Conservation (phyloP, 2,888 invertebrate species). For the Campoplex nolae region DNA sequence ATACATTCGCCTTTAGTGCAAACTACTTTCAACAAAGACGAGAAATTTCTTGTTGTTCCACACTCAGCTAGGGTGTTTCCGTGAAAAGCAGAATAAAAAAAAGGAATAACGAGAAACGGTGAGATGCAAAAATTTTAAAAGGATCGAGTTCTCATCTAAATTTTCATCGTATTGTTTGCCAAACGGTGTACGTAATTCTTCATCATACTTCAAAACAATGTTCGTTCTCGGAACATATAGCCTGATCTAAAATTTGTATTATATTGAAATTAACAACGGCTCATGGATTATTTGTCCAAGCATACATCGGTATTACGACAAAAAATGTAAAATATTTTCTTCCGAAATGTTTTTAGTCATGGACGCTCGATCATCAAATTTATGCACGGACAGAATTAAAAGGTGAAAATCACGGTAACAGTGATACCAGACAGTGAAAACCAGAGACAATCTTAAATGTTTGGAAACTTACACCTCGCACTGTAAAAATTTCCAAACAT, state of each 20-base stretch:
- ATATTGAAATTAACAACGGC: background rate
- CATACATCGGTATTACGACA: background rate
- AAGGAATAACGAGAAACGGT: background rate
- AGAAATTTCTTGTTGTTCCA: constrained; percentile 52
- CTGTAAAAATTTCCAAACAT: too few relatives aligned
- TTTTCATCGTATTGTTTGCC: constrained; percentile 5
- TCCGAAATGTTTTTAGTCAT: background rate
- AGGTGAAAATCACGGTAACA: too few relatives aligned
- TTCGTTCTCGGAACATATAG: background rate
- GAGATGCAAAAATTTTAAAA: constrained; percentile 42
- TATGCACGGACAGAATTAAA: background rate
- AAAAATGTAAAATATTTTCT: background rate
- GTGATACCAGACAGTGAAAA: too few relatives aligned
- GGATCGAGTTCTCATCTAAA: constrained; percentile 13
- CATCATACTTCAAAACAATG: background rate
- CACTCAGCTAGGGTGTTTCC: background rate
- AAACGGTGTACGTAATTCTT: background rate
- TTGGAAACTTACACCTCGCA: too few relatives aligned
- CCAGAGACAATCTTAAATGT: too few relatives aligned
- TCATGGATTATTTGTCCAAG: background rate
- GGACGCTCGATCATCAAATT: background rate
- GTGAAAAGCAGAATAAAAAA: background rate
- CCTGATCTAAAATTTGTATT: background rate
- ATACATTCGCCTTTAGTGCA: constrained; percentile 16
- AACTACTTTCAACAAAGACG: constrained; percentile 20